Base-by-base conservation (phyloP, 2,797 vertebrate genomes). In the Cyprinella venusta region DNA sequence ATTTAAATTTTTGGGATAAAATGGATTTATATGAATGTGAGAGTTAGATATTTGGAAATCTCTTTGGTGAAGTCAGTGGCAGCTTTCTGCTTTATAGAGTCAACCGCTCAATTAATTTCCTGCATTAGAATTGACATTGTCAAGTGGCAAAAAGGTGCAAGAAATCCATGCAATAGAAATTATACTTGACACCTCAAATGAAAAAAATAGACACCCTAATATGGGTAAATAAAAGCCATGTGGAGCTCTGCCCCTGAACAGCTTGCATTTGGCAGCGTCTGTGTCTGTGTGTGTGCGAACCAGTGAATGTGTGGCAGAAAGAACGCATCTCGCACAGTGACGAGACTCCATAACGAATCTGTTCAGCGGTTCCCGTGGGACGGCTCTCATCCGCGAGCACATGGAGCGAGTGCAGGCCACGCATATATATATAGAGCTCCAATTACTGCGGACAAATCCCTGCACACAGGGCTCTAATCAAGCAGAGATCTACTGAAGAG, bases 361-460 rank as follows among this genome's bases (percentile, higher is more conserved):
- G 89, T 88, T 85, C 87, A 90, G 86, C 64, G 21, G 67, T 86
- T 92, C 90, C 89, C 81, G 0, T 88, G 88, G 91, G 90, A 87
- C 5, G 72, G 85, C 85, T 86, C 87, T 88, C 81, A 80, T 90
- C 88, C 38, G 86, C 89, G 1, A 88, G 86, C 87, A 50, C 56
- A 88, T 48, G 85, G 88, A 89, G 88, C 80, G 87, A 86, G 88
- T 87, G 80, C 83, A 33, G 83, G 75, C 77, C 84, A 38, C 78
- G 48, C 80, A 88, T 80, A 83, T 76, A 30, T 30, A 82, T 65
- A 63, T 84, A 59, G 72, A 56, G 87, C 86, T 82, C 84, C 89
- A 92, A 90, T 90, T 88, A 91, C 82, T 42, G 52, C 45, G 6
- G 21, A 76, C 90, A 90, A 91, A 92, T 90, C 92, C 91, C 89